Evolutionary conservation across 2,113 vertebrate species (phyloP).

Genomic region (Ceyx cyanopectus): DNA sequence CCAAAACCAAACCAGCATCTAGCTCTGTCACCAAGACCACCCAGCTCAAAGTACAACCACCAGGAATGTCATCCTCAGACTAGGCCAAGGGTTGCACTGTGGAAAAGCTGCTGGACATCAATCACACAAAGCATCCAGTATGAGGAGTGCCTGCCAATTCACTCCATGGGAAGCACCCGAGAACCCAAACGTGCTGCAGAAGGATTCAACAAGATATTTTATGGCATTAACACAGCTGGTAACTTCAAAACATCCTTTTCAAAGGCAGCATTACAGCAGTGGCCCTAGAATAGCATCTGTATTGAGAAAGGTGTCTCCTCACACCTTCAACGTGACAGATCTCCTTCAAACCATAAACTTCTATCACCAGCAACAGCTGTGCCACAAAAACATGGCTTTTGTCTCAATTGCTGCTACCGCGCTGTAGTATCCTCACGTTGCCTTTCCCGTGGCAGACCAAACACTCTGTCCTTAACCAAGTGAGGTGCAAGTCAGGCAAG

Average conservation of each 20-base stretch:
- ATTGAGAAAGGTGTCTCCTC: neutral
- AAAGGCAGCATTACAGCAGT: neutral
- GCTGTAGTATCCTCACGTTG: neutral
- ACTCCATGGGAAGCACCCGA: neutral
- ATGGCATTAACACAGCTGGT: neutral
- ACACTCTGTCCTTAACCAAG: neutral
- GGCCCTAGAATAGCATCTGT: neutral
- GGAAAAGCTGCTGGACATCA: neutral
- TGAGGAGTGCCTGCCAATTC: neutral
- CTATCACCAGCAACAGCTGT: neutral
- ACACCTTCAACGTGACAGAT: neutral
- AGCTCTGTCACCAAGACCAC: neutral
- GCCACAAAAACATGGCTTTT: neutral
- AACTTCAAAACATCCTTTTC: neutral
- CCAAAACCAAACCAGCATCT: too few species aligned
- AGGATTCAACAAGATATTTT: neutral
- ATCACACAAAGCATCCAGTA: neutral
- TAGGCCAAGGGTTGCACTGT: neutral
- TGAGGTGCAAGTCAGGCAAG: neutral
- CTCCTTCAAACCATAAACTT: constrained; percentile 20
- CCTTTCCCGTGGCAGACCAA: neutral
- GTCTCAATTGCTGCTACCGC: neutral
- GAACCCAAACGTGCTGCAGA: neutral
- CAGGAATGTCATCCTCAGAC: neutral
- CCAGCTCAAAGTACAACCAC: neutral